phyloP scores from a whole-genome alignment of 2,888 invertebrate species.

The Diaphora mendica region DNA sequence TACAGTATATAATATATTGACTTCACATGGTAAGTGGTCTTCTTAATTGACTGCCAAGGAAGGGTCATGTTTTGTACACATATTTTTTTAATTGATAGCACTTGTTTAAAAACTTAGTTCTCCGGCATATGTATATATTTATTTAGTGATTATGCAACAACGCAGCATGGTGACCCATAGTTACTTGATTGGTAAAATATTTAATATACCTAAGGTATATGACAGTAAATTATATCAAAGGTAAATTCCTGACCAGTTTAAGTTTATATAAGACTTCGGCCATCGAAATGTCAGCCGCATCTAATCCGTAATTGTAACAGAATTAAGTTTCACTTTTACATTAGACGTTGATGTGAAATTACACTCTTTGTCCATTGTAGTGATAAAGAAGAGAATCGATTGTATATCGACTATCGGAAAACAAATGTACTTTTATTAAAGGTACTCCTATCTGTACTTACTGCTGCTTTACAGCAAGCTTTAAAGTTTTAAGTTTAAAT shows the following conservation, averaged over 20 bases:
- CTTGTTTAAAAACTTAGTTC: too few relatives aligned
- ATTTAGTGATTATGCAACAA: too few relatives aligned
- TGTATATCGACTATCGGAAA: background rate
- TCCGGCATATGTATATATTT: too few relatives aligned
- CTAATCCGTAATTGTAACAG: constrained; percentile 35
- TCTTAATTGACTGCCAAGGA: too few relatives aligned
- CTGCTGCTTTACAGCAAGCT: too few relatives aligned
- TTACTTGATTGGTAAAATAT: background rate
- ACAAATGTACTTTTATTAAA: background rate
- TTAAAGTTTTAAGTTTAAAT: background rate
- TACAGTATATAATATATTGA: too few relatives aligned
- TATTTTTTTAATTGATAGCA: too few relatives aligned
- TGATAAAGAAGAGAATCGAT: background rate
- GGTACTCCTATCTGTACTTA: background rate
- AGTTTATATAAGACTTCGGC: background rate
- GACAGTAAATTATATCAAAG: background rate
- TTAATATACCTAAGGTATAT: background rate
- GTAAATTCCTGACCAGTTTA: background rate
- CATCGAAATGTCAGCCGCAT: constrained; percentile 32
- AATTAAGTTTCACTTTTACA: constrained; percentile 43
- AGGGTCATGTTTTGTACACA: too few relatives aligned
- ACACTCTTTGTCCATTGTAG: background rate
- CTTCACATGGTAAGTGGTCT: too few relatives aligned
- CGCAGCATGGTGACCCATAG: too few relatives aligned
- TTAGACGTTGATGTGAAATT: constrained; percentile 7